Conservation (phyloP, 2,113 vertebrate genomes). For the Nesospiza acunhae region DNA sequence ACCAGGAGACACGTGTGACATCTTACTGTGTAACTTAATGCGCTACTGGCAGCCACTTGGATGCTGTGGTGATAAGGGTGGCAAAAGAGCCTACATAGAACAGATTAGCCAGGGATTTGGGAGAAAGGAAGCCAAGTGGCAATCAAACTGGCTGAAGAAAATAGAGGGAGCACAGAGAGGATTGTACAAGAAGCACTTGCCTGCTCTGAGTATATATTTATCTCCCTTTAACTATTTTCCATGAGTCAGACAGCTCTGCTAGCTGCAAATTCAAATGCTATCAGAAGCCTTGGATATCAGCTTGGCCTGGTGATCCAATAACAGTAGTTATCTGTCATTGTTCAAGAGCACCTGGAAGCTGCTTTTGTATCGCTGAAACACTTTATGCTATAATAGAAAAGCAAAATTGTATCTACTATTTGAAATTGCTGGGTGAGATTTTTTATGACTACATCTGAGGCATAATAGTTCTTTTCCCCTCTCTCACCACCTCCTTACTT, state of each 20-base stretch:
- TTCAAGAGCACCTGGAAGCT: neutral
- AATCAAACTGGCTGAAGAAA: conserved; percentile 34
- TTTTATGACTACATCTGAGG: neutral
- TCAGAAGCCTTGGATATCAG: neutral
- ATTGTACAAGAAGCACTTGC: neutral
- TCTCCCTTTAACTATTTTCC: neutral
- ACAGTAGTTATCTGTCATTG: neutral
- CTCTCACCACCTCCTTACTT: neutral
- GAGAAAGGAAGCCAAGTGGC: conserved; percentile 40
- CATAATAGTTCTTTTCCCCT: neutral
- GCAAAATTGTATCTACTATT: neutral
- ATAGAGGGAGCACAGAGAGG: conserved; percentile 6
- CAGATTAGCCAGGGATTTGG: conserved; percentile 48
- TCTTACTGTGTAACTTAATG: neutral
- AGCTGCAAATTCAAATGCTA: neutral
- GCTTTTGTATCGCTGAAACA: neutral
- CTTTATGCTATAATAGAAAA: neutral
- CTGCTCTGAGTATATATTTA: neutral
- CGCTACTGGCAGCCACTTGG: neutral
- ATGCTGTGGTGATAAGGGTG: neutral
- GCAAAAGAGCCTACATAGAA: conserved; percentile 18
- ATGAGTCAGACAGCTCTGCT: neutral
- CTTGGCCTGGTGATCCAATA: neutral
- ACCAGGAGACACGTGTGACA: neutral
- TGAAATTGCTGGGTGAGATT: neutral